phyloP scores from a whole-genome alignment of 2,888 invertebrate genomes.

The Neoitamus cyanurus region DNA sequence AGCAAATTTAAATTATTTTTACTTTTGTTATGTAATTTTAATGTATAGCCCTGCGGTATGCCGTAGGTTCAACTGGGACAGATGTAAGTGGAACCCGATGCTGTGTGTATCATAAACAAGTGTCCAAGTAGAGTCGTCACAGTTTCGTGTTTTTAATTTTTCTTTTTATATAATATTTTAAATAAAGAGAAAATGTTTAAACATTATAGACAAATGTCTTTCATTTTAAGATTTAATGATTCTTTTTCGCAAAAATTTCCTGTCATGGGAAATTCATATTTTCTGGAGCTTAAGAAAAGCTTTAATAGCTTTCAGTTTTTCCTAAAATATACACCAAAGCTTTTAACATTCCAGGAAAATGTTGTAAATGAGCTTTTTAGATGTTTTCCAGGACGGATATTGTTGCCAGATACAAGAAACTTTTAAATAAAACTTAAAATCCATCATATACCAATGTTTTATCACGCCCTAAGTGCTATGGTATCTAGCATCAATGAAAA shows the following conservation, averaged over 20 bases:
- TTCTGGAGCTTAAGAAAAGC: neutral
- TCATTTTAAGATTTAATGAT: neutral
- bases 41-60: neutral
- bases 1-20: conserved; percentile 38
- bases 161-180: conserved; percentile 8
- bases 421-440: neutral
- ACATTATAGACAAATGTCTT: neutral
- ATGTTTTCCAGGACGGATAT: neutral
- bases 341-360: neutral
- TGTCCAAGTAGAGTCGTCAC: neutral
- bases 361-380: neutral
- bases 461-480: too few relatives aligned
- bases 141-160: conserved; percentile 6
- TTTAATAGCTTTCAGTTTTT: neutral
- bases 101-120: neutral
- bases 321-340: neutral
- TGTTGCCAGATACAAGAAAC: neutral
- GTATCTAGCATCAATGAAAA: too few relatives aligned
- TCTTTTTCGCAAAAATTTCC: too few relatives aligned
- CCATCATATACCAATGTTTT: too few relatives aligned
- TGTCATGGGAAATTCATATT: neutral
- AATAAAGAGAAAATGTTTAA: conserved; percentile 26
- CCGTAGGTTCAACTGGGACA: neutral
- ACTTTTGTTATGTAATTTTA: conserved; percentile 28
- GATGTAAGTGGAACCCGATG: neutral